Evolutionary conservation across 2,113 vertebrate genomes (phyloP).

Genomic region (Bubo bubo): DNA sequence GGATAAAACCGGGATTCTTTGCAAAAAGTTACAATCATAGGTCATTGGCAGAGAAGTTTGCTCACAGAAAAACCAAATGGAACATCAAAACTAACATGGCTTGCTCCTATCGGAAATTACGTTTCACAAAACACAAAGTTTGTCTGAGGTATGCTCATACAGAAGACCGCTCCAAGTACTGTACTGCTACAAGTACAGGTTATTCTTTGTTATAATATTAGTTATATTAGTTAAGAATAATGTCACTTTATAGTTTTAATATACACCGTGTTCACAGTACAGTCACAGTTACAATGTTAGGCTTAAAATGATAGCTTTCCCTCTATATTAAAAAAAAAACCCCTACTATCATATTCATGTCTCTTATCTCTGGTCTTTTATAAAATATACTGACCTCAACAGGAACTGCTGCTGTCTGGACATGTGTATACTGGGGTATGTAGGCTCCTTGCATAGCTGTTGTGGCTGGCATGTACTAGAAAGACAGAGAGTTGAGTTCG

Average conservation of each 20-base stretch:
- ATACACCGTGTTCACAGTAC: neutral
- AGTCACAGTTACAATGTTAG: neutral
- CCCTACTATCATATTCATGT: neutral
- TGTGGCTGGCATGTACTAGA: conserved; percentile 92
- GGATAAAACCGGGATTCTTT: neutral
- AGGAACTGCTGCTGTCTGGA: conserved; percentile 87
- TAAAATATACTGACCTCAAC: conserved; percentile 84
- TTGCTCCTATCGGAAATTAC: neutral
- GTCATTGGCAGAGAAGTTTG: neutral
- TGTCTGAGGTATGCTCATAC: neutral
- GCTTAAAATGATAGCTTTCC: neutral
- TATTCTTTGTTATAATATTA: neutral
- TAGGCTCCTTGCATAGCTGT: conserved; percentile 95
- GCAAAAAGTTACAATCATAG: neutral
- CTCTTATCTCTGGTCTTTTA: neutral
- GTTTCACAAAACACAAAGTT: neutral
- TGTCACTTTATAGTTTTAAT: neutral
- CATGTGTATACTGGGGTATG: conserved; percentile 91
- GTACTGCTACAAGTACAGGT: neutral
- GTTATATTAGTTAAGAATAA: neutral
- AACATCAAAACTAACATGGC: neutral
- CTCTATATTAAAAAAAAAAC: neutral
- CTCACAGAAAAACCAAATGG: neutral
- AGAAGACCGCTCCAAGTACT: neutral
- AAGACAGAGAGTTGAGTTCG: neutral